These are phyloP conservation scores for Ceratosolen fusciceps DNA, from an alignment of 1,140 invertebrate genomes.

Conservation along the genomic window DNA sequence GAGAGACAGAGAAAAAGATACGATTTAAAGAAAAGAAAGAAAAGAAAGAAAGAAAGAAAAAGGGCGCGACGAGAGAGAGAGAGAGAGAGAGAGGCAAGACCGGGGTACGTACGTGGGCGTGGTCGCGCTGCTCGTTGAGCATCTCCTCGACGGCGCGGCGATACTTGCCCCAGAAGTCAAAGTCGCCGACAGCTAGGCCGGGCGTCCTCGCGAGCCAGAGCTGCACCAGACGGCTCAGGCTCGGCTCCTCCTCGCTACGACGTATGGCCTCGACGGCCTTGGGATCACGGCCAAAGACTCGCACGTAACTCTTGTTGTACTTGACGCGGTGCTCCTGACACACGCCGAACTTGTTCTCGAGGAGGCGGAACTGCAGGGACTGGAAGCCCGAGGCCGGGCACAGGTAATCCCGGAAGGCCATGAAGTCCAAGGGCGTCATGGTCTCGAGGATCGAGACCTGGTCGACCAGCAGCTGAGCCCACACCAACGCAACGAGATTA, in stretches of 20 bases:
- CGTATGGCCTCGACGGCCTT: constrained; percentile 81
- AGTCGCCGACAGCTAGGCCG: constrained; percentile 85
- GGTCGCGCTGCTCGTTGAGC: constrained; percentile 77
- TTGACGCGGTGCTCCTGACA: constrained; percentile 89
- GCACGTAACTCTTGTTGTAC: constrained; percentile 93
- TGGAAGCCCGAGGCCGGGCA: constrained; percentile 98
- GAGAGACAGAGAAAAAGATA: too few species aligned
- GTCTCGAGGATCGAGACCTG: constrained; percentile 98
- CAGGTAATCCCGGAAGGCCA: constrained; percentile 94
- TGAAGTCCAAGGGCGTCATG: constrained; percentile 97
- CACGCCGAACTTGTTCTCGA: constrained; percentile 97
- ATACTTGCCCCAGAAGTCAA: constrained; percentile 96
- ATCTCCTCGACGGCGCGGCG: constrained; percentile 82
- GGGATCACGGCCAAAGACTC: constrained; percentile 86
- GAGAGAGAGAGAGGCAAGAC: too few species aligned
- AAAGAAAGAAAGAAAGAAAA: too few species aligned
- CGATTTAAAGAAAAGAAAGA: too few species aligned
- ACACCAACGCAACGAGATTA: not conserved
- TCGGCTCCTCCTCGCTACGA: constrained; percentile 86
- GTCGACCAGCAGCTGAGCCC: constrained; percentile 88
- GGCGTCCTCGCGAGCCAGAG: constrained; percentile 96
- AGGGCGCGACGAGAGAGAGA: not conserved
- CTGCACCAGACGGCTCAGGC: constrained; percentile 87
- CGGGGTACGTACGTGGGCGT: constrained; percentile 55
- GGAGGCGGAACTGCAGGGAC: constrained; percentile 93